phyloP scores from a whole-genome alignment of 1,140 invertebrate genomes.

The Zaprionus nigranus region DNA sequence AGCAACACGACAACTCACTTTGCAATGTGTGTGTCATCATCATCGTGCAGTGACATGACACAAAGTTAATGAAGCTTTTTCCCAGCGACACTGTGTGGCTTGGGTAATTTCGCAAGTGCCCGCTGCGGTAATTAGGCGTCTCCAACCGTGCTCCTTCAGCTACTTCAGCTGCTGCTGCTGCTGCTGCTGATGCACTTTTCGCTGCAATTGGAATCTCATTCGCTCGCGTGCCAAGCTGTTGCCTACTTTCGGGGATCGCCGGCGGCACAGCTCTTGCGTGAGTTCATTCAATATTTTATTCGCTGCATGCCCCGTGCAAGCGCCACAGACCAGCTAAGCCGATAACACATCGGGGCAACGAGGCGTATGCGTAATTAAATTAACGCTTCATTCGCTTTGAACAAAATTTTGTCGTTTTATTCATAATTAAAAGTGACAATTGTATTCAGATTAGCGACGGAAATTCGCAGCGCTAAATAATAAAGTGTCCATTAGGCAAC shows the following conservation, averaged over 20 bases:
- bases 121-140: conserved; percentile 38
- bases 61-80: conserved; percentile 37
- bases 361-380: conserved; percentile 65
- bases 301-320: no score
- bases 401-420: conserved; percentile 15
- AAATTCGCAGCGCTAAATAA: conserved; percentile 1
- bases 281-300: conserved; percentile 59
- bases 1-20: conserved; percentile 22
- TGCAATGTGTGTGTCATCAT: conserved; percentile 25
- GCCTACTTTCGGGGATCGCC: neutral
- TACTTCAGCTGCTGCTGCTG: neutral
- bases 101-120: conserved; percentile 30
- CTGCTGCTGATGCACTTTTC: neutral
- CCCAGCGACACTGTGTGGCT: conserved; percentile 24
- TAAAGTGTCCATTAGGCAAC: conserved; percentile 6
- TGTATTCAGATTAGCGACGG: neutral
- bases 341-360: conserved; percentile 22
- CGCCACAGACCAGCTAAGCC: conserved; percentile 8
- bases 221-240: neutral
- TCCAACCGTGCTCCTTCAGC: neutral
- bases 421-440: conserved; percentile 11
- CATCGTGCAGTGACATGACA: conserved; percentile 33
- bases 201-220: conserved; percentile 18
- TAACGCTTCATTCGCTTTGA: conserved; percentile 24
- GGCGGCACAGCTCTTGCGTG: conserved; percentile 8